phyloP scores from a whole-genome alignment of 2,113 vertebrate species.

The Myodes glareolus region DNA sequence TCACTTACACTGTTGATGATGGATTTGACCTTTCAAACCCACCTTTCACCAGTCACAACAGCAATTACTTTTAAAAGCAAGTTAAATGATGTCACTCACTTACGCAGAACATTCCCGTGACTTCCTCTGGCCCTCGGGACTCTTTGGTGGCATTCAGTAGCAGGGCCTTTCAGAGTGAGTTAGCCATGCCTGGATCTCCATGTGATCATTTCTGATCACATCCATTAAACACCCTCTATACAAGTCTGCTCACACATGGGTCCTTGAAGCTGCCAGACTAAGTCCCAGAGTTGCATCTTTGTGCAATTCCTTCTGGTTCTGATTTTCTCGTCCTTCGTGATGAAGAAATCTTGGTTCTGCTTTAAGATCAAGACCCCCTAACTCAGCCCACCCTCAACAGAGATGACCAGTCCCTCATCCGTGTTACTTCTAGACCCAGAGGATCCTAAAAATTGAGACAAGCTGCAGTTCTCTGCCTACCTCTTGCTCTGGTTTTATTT shows the following conservation, averaged over 20 bases:
- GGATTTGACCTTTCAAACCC: neutral
- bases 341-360: slow-evolving; percentile 2
- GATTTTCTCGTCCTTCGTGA: neutral
- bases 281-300: neutral
- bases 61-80: neutral
- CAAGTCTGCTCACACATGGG: neutral
- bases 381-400: neutral
- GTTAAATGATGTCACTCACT: neutral
- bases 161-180: neutral
- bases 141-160: neutral
- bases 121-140: neutral
- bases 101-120: neutral
- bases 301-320: neutral
- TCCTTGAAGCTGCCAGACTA: neutral
- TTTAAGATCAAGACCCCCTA: neutral
- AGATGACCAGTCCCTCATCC: neutral
- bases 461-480: neutral
- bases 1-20: neutral
- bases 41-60: neutral
- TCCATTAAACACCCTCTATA: fast-evolving
- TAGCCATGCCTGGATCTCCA: neutral
- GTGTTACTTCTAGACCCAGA: neutral
- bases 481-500: neutral
- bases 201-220: neutral
- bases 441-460: neutral